phyloP scores from a whole-genome alignment of 2,797 vertebrate species.

The Margarornis squamiger region DNA sequence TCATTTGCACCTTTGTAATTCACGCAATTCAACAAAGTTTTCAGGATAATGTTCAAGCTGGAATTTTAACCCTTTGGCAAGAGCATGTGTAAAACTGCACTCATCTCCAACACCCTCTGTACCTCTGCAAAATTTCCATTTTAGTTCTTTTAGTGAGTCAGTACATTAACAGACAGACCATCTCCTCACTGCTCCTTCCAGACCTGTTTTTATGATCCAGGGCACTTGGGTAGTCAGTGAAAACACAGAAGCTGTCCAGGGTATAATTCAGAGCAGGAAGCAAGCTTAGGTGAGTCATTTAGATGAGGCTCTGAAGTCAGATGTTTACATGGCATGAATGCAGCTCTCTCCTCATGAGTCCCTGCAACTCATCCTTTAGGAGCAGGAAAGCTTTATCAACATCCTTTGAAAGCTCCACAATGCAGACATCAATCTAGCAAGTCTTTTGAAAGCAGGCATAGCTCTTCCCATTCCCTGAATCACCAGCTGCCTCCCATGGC shows the following conservation, averaged over 20 bases:
- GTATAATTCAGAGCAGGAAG: not conserved
- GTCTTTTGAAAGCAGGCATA: not conserved
- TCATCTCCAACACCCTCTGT: not conserved
- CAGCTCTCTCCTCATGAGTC: not conserved
- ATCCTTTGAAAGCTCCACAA: constrained; percentile 27
- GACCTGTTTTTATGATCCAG: not conserved
- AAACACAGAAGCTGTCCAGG: not conserved
- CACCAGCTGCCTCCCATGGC: not conserved
- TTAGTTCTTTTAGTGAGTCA: not conserved
- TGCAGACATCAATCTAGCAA: not conserved
- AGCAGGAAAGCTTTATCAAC: constrained; percentile 18
- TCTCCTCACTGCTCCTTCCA: not conserved
- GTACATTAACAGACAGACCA: not conserved
- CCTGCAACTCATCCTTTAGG: not conserved
- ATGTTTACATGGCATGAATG: not conserved
- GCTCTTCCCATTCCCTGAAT: not conserved
- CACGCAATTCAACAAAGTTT: not conserved
- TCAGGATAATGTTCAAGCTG: not conserved
- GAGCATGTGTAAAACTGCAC: not conserved
- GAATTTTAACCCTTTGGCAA: not conserved
- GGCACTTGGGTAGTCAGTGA: not conserved
- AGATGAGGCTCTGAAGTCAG: not conserved
- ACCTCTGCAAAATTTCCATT: not conserved
- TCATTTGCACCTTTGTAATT: not conserved
- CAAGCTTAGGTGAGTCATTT: not conserved